phyloP scores from a whole-genome alignment of 2,113 vertebrate genomes.

The Spilogale gracilis region DNA sequence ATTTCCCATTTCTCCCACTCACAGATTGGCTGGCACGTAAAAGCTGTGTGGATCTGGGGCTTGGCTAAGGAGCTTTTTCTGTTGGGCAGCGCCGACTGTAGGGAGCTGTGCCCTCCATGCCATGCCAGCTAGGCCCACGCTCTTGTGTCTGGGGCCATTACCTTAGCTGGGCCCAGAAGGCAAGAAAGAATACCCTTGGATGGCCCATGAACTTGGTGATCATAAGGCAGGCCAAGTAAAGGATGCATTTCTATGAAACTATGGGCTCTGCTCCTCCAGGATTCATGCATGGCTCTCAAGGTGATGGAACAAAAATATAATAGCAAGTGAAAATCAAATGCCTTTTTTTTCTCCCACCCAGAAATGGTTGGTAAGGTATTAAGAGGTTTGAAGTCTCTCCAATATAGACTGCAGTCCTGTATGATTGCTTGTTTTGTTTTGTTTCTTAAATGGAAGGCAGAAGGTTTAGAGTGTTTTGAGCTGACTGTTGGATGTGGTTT shows the following conservation, averaged over 20 bases:
- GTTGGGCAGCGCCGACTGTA: accelerated
- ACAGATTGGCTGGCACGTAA: not conserved
- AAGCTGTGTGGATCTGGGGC: not conserved
- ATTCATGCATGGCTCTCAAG: not conserved
- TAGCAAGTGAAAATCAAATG: not conserved
- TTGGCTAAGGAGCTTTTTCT: not conserved
- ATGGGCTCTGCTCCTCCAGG: not conserved
- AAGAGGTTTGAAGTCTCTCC: not conserved
- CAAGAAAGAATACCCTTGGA: not conserved
- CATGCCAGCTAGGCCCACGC: accelerated
- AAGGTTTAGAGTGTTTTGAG: not conserved
- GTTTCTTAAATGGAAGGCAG: accelerated
- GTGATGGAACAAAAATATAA: not conserved
- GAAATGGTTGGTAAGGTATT: not conserved
- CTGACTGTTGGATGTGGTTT: not conserved
- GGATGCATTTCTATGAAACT: not conserved
- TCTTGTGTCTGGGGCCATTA: not conserved
- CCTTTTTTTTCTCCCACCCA: not conserved
- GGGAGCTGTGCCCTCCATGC: not conserved
- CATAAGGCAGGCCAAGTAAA: not conserved
- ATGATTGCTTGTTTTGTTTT: not conserved
- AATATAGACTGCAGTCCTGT: not conserved
- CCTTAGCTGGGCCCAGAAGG: not conserved
- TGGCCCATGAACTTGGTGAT: not conserved
- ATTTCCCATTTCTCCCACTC: not conserved